phyloP scores from a whole-genome alignment of 2,888 invertebrate genomes.

The Pachycephus smyrnensis region DNA sequence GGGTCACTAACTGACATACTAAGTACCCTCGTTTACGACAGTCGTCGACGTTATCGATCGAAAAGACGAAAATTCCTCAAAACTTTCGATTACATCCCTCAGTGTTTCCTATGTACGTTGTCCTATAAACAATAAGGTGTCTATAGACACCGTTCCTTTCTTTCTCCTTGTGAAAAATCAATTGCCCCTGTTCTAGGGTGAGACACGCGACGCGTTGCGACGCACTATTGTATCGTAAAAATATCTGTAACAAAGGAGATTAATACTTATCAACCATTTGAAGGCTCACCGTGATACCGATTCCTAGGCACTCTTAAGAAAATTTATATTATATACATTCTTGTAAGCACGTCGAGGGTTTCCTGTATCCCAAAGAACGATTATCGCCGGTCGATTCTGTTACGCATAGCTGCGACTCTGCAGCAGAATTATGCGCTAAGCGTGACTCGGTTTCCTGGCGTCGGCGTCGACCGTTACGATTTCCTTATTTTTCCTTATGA shows the following conservation, averaged over 20 bases:
- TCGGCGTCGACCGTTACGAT: not conserved
- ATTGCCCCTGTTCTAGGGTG: not conserved
- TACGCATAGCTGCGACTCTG: conserved; percentile 48
- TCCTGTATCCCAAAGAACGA: not conserved
- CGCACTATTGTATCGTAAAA: not conserved
- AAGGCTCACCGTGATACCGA: not conserved
- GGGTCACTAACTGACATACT: not conserved
- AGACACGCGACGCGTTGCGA: not conserved
- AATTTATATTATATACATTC: not conserved
- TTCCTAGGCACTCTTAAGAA: not conserved
- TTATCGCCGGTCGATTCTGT: conserved; percentile 47
- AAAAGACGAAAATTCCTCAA: not conserved
- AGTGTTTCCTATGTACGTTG: not conserved
- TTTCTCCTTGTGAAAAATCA: not conserved
- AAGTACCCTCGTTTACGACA: not conserved
- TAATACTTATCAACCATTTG: not conserved
- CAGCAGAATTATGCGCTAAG: conserved; percentile 53
- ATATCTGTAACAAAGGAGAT: not conserved
- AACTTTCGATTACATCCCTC: not conserved
- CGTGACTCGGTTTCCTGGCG: conserved; percentile 33
- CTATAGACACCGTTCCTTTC: not conserved
- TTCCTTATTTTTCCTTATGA: not conserved
- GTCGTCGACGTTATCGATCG: not conserved
- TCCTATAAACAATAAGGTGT: not conserved
- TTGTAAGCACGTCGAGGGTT: not conserved